Conservation (phyloP, 2,888 invertebrate species). For the Bursaphelenchus okinawaensis region DNA sequence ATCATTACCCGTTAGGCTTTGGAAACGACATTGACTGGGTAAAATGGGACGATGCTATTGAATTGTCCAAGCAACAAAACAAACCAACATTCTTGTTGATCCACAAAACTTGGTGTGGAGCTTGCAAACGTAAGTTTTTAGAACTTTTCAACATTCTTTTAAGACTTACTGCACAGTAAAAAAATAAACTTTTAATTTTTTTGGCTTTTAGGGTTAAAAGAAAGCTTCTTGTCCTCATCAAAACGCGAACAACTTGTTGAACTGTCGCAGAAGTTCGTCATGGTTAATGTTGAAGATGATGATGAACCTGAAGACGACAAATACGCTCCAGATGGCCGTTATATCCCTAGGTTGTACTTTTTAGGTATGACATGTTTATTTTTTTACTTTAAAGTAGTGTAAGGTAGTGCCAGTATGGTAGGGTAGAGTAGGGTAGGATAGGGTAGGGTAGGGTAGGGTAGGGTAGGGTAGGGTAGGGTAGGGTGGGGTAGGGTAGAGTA, state of each 20-base stretch:
- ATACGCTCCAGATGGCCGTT: conserved; percentile 60
- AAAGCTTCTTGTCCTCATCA: conserved; percentile 41
- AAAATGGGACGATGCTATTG: conserved; percentile 43
- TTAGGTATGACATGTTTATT: conserved; percentile 11
- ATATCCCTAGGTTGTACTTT: conserved; percentile 34
- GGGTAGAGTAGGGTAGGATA: neutral
- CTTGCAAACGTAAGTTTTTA: conserved; percentile 58
- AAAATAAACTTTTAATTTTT: neutral
- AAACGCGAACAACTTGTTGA: conserved; percentile 58
- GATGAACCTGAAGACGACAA: conserved; percentile 59
- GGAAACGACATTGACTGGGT: conserved; percentile 54
- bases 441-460: neutral
- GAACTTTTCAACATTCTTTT: neutral
- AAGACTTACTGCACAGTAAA: too few species aligned
- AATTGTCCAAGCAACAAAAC: conserved; percentile 48
- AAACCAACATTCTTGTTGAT: conserved; percentile 61
- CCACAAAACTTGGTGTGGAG: conserved; percentile 62
- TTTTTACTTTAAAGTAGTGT: too few species aligned
- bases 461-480: too few species aligned
- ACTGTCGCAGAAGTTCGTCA: conserved; percentile 55
- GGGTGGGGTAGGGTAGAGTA: neutral
- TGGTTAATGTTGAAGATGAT: conserved; percentile 61
- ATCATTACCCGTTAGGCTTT: conserved; percentile 47
- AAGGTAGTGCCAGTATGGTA: neutral
- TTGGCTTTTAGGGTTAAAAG: conserved; percentile 35